Evolutionary conservation across 2,797 vertebrate genomes (phyloP), one percentile per base, ranked within the genome.

Genomic region (Microhierax caerulescens): DNA sequence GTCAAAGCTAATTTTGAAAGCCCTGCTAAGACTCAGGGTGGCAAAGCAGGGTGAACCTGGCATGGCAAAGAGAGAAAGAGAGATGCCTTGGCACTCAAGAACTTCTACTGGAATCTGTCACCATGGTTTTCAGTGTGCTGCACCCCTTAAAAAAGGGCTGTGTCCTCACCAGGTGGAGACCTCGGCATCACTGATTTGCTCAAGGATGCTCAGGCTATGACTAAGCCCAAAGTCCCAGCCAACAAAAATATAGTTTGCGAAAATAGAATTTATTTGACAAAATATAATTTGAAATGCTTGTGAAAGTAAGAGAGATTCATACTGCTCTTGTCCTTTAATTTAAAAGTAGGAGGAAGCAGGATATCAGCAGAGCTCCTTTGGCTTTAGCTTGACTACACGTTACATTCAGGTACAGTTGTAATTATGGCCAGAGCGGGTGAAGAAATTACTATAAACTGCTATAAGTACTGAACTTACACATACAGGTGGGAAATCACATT

Each of bases 1-100:
- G 93, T 95, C 88, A 96, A 77, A 92, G 50, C 75, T 94, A 82
- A 97, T 95, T 96, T 86, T 64, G 65, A 93, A 93, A 94, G 59
- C 61, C 72, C 59, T 41, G 13, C 76, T 90, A 83, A 75, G 69
- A 57, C 32, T 72, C 60, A 51, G 34, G 30, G 41, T 9, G 5
- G 69, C 74, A 90, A 76, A 81, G 50, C 36, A 57, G 37, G 45
- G 27, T 70, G 61, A 95, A 59, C 21, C 50, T 59, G 53, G 48
- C 72, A 74, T 8, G 34, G 69, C 61, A 75, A 85, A 92, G 34
- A 47, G 16, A 70, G 41, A 60, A 24, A 75, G 16, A 84, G 59
- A 83, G 72, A 37, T 60, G 43, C 30, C 24, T 78, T 0, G 0
- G 34, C n/a, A 51, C 16, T 63, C 0, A 0, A 75, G 47, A 50